Evolutionary conservation across 92 coral and sea anemone species (phyloP).

Genomic region (Zoanthus sociatus): DNA sequence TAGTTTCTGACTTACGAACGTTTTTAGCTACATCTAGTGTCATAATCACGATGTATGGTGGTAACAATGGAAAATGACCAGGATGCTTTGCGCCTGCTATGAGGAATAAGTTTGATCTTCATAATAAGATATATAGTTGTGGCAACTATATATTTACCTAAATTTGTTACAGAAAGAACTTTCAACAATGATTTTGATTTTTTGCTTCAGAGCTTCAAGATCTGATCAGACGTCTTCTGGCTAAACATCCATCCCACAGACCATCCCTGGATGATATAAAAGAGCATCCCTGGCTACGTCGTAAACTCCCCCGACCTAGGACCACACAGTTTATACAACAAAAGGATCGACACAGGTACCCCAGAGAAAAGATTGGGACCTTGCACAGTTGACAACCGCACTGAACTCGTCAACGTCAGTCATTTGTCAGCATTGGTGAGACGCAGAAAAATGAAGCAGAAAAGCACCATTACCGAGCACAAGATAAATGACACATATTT

Average conservation of each 20-base stretch:
- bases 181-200: neutral
- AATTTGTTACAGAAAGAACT: neutral
- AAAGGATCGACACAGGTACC: slow-evolving; percentile 35
- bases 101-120: too few relatives aligned
- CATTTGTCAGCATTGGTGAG: neutral
- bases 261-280: slow-evolving; percentile 81
- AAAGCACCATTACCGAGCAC: neutral
- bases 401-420: neutral
- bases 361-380: slow-evolving; percentile 35
- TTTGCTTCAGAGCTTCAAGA: slow-evolving; percentile 78
- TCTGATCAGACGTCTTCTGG: slow-evolving; percentile 77
- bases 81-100: too few relatives aligned
- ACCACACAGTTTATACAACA: slow-evolving; percentile 53
- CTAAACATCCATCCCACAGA: slow-evolving; percentile 86
- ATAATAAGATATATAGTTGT: too few relatives aligned
- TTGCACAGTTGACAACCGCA: neutral
- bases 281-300: slow-evolving; percentile 93
- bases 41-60: too few relatives aligned
- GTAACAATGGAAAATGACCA: too few relatives aligned
- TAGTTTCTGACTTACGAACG: too few relatives aligned
- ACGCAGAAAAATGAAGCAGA: neutral
- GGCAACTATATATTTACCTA: too few relatives aligned
- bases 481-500: neutral
- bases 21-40: too few relatives aligned
- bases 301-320: slow-evolving; percentile 54